These are phyloP conservation scores for Enteromius viviparus DNA, from an alignment of 2,797 vertebrate genomes.

Conservation along the genomic window DNA sequence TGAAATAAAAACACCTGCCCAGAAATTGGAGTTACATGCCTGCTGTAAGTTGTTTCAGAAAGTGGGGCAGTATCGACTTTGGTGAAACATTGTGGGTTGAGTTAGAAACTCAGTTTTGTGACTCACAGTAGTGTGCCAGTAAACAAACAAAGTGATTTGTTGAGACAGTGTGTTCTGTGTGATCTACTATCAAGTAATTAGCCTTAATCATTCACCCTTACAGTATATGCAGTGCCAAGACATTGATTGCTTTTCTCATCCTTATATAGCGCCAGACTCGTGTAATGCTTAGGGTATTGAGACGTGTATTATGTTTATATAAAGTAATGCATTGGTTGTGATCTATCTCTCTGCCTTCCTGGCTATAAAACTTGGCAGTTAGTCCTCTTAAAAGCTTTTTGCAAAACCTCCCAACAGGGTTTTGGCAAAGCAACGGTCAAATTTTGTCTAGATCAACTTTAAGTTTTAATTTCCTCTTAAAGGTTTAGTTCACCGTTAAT, in stretches of 20 bases:
- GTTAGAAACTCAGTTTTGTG: not conserved
- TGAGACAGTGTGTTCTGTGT: not conserved
- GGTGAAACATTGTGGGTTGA: not conserved
- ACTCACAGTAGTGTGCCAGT: not conserved
- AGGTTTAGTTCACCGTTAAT: too few relatives aligned
- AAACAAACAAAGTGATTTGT: conserved; percentile 7
- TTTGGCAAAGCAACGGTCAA: too few relatives aligned
- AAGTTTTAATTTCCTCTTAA: too few relatives aligned
- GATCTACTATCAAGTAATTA: not conserved
- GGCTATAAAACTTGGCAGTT: too few relatives aligned
- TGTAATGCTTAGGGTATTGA: too few relatives aligned
- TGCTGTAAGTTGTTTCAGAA: not conserved
- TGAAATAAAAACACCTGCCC: not conserved
- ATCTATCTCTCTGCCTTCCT: too few relatives aligned
- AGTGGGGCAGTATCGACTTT: not conserved
- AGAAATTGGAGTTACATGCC: not conserved
- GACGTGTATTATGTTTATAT: too few relatives aligned
- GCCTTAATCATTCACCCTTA: not conserved
- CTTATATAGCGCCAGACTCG: not conserved
- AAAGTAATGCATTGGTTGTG: too few relatives aligned
- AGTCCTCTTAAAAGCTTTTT: too few relatives aligned
- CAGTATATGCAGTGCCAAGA: not conserved
- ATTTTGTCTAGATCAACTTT: too few relatives aligned
- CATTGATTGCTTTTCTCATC: not conserved
- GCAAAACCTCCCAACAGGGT: too few relatives aligned